Evolutionary conservation across 2,888 invertebrate genomes (phyloP).

Genomic region (Sicus ferrugineus): DNA sequence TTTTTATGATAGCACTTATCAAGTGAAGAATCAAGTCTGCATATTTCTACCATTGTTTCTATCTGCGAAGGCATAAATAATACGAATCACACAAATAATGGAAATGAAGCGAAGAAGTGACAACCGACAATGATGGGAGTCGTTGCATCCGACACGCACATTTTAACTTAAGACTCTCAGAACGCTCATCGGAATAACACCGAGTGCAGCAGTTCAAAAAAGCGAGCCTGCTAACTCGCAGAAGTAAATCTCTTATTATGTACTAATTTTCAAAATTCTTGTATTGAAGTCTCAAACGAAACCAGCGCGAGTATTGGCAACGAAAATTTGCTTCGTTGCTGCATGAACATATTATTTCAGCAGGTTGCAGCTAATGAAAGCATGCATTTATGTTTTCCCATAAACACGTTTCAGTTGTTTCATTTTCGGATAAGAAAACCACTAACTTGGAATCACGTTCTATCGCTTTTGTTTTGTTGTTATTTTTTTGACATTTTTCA

Average conservation of each 20-base stretch:
- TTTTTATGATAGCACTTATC: not conserved
- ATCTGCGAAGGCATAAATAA: too few species aligned
- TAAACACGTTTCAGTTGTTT: not conserved
- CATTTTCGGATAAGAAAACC: not conserved
- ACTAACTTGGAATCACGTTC: conserved; percentile 22
- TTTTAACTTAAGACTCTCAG: too few species aligned
- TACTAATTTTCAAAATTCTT: not conserved
- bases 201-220: too few species aligned
- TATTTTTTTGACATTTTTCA: conserved; percentile 23
- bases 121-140: not conserved
- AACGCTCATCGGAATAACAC: too few species aligned
- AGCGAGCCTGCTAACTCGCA: too few species aligned
- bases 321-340: not conserved
- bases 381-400: not conserved
- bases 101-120: too few species aligned
- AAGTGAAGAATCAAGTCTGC: not conserved
- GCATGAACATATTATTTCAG: not conserved
- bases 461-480: conserved; percentile 13
- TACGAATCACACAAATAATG: too few species aligned
- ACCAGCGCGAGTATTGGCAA: not conserved
- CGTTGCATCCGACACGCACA: too few species aligned
- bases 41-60: not conserved
- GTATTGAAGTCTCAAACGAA: not conserved
- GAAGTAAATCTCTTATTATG: too few species aligned
- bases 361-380: not conserved